Conservation (phyloP, 2,113 vertebrate genomes). For the Ptilonorhynchus violaceus region DNA sequence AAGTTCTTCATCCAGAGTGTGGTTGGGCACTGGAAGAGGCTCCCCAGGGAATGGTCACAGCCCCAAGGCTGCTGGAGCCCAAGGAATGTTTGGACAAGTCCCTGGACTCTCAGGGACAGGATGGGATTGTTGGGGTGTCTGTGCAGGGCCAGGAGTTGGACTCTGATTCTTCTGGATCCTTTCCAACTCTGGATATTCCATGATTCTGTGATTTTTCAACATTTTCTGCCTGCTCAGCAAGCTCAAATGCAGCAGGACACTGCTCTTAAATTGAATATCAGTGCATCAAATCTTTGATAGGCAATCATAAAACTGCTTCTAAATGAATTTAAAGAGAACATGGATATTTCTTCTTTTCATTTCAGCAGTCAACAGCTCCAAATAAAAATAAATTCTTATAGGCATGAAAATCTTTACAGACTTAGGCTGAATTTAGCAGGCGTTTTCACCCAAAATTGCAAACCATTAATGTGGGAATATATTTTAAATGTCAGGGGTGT, state of each 20-base stretch:
- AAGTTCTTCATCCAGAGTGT: neutral
- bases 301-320: neutral
- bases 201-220: neutral
- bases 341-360: accelerated
- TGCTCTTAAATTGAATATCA: neutral
- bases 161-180: neutral
- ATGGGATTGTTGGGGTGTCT: neutral
- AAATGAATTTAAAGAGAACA: neutral
- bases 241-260: neutral
- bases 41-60: neutral
- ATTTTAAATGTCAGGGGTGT: conserved; percentile 7
- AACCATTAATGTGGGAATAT: neutral
- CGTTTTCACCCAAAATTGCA: neutral
- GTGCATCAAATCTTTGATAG: neutral
- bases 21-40: neutral
- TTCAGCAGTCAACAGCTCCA: neutral
- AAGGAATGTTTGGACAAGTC: neutral
- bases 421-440: neutral
- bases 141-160: neutral
- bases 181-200: neutral
- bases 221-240: neutral
- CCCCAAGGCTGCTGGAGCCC: neutral
- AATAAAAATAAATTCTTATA: neutral
- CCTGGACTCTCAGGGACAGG: accelerated
- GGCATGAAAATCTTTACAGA: neutral